These are phyloP conservation scores for Tympanuchus pallidicinctus DNA, from an alignment of 2,113 vertebrate species.

Conservation along the genomic window DNA sequence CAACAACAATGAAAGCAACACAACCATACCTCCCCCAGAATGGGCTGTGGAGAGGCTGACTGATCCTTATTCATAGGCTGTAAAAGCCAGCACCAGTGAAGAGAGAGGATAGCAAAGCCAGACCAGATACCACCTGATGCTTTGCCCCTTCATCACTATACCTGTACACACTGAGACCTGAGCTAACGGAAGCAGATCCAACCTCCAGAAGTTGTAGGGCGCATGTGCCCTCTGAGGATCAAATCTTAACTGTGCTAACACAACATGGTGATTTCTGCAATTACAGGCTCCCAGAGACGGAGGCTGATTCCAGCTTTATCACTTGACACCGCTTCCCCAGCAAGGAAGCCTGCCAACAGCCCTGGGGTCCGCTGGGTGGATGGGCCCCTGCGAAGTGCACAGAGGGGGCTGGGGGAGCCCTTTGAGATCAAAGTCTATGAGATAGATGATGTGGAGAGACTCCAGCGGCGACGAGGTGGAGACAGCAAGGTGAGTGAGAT, in stretches of 20 bases:
- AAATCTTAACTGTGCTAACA: neutral
- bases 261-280: neutral
- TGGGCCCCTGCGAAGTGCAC: constrained; percentile 86
- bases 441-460: constrained; percentile 95
- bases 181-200: neutral
- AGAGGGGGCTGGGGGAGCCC: constrained; percentile 84
- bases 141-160: neutral
- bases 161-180: neutral
- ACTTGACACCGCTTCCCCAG: constrained; percentile 86
- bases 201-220: neutral
- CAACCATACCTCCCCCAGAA: neutral
- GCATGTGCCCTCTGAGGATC: neutral
- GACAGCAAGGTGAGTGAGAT: constrained; percentile 84
- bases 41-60: neutral
- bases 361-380: constrained; percentile 94
- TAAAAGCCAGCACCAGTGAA: neutral
- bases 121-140: neutral
- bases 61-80: neutral
- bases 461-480: constrained; percentile 86
- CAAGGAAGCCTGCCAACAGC: constrained; percentile 85
- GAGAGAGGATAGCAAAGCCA: neutral
- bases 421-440: constrained; percentile 99
- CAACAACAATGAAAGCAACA: neutral
- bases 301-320: constrained; percentile 91
- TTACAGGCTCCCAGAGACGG: constrained; percentile 90